A percentile compares a stretch with the other conserved stretches of the same genome.
phyloP scores from a whole-genome alignment of 2,888 invertebrate species.

The Dysmachus trigonus region DNA sequence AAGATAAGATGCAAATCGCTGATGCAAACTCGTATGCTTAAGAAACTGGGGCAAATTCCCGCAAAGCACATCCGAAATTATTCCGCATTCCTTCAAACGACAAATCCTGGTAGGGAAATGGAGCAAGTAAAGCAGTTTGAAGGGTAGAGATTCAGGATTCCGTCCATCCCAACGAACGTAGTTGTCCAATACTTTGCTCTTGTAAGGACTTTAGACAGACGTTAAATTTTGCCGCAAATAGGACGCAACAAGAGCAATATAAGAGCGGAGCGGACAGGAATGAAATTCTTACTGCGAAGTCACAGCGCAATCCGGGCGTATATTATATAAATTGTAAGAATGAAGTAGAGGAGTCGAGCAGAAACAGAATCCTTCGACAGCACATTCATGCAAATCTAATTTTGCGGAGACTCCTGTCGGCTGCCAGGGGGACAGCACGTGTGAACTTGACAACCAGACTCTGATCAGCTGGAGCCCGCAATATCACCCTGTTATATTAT shows the following conservation, averaged over 20 bases:
- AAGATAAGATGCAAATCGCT: neutral
- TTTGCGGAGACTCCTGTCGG: neutral
- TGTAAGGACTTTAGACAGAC: conserved; percentile 4
- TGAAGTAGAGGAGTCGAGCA: neutral
- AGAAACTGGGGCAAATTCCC: neutral
- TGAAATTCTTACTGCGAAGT: neutral
- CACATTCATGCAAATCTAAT: conserved; percentile 15
- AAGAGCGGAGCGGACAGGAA: neutral
- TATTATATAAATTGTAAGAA: neutral
- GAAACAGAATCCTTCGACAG: neutral
- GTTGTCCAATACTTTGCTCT: conserved; percentile 1
- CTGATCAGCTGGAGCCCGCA: neutral
- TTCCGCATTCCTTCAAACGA: neutral
- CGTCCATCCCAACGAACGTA: neutral
- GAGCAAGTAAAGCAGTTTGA: neutral
- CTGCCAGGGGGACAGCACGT: neutral
- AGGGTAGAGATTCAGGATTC: neutral
- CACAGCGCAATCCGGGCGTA: neutral
- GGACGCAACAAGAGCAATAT: neutral
- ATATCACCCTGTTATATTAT: neutral
- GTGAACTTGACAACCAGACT: neutral
- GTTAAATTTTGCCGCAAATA: neutral
- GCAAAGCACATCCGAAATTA: neutral
- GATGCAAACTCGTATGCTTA: neutral
- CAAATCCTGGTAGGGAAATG: neutral